A percentile compares a stretch with the other conserved stretches of the same genome.
Evolutionary conservation across 2,113 vertebrate species (phyloP).

Genomic region (Propithecus coquereli): DNA sequence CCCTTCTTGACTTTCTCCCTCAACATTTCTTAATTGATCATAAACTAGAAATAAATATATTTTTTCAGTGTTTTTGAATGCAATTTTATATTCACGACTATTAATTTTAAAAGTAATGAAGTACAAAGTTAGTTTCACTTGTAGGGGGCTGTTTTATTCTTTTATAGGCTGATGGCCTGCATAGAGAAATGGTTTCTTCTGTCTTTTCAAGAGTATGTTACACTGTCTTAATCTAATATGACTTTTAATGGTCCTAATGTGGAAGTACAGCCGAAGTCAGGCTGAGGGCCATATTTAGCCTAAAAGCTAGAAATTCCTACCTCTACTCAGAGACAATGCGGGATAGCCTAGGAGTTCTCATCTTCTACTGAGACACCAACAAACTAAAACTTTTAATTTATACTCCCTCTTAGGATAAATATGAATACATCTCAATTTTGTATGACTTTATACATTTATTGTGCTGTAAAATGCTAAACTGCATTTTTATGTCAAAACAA

Average conservation of each 20-base stretch:
- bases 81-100: neutral
- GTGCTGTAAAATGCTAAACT: neutral
- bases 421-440: neutral
- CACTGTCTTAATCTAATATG: neutral
- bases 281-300: neutral
- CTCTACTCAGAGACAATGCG: neutral
- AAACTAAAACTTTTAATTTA: neutral
- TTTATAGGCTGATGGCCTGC: neutral
- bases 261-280: neutral
- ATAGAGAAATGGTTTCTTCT: neutral
- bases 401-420: neutral
- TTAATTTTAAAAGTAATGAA: neutral
- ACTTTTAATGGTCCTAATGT: neutral
- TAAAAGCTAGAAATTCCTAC: neutral
- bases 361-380: neutral
- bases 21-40: neutral
- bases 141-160: neutral
- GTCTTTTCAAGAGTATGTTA: neutral
- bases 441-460: neutral
- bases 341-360: neutral
- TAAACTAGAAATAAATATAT: neutral
- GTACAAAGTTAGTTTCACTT: neutral
- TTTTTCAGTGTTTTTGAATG: conserved; percentile 7
- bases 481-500: neutral
- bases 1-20: neutral